These are phyloP conservation scores for Gastrophysa polygoni DNA, from an alignment of 2,888 invertebrate genomes.

Conservation along the genomic window DNA sequence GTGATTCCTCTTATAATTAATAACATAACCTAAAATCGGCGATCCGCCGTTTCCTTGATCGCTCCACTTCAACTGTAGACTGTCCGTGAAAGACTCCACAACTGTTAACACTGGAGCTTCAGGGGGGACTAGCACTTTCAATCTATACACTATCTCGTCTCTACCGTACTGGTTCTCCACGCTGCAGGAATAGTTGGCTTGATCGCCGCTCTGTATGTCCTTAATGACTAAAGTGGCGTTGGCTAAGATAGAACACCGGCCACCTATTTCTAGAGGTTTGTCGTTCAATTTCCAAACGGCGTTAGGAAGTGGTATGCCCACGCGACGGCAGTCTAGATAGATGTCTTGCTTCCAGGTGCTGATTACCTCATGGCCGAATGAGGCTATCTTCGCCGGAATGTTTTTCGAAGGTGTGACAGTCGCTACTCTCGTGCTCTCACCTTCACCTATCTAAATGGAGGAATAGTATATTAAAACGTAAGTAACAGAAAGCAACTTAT, in stretches of 20 bases:
- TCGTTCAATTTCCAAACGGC: slow-evolving; percentile 82
- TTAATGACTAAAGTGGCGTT: slow-evolving; percentile 77
- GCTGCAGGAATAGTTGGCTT: slow-evolving; percentile 88
- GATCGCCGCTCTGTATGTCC: slow-evolving; percentile 80
- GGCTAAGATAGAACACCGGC: slow-evolving; percentile 68
- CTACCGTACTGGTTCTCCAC: slow-evolving; percentile 85
- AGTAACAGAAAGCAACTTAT: too few relatives aligned
- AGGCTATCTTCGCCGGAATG: slow-evolving; percentile 88
- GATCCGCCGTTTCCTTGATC: slow-evolving; percentile 84
- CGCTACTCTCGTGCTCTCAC: slow-evolving; percentile 78
- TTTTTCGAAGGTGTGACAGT: slow-evolving; percentile 76
- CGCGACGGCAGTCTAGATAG: slow-evolving; percentile 80
- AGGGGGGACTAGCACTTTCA: slow-evolving; percentile 81
- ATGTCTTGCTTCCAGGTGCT: slow-evolving; percentile 90
- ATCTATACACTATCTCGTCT: slow-evolving; percentile 81
- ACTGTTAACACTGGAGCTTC: slow-evolving; percentile 83
- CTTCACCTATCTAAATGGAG: slow-evolving; percentile 70
- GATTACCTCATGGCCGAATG: slow-evolving; percentile 79
- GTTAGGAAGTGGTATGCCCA: slow-evolving; percentile 79
- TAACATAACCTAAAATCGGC: slow-evolving; percentile 81
- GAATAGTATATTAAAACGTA: too few relatives aligned
- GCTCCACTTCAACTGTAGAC: slow-evolving; percentile 75
- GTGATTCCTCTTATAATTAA: slow-evolving; percentile 87
- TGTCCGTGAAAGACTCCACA: slow-evolving; percentile 82
- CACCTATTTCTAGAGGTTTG: slow-evolving; percentile 72